Base-by-base conservation (phyloP, 2,113 vertebrate genomes). In the Accipiter cooperii region DNA sequence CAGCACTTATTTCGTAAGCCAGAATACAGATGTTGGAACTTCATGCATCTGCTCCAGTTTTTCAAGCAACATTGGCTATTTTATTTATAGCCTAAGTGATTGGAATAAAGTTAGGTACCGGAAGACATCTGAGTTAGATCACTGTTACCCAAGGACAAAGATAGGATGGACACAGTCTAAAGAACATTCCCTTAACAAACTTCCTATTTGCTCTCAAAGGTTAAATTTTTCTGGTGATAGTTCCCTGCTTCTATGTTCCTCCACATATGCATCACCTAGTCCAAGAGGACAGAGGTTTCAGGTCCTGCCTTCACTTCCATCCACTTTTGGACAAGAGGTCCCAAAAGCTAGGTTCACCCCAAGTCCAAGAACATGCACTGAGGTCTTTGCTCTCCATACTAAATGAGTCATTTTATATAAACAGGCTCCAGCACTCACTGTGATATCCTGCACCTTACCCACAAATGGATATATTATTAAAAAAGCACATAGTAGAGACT, bases 361-460 rank as follows among this genome's bases (percentile, higher is more conserved):
- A 46, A 64, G 20, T 60, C 7, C 46, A 34, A 1, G 3, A 68
- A 9, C 20, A 1, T 0, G 7, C 71, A 11, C 18, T 9, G 8
- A 12, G 22, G 7, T 12, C 14, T 63, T 54, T 84, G 47, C 24
- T 57, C 54, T 55, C 57, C 12, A 10, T 2, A 10, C 29, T 24
- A 61, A 34, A 13, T 14, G 14, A 73, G 28, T 54, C 19, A 26
- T 22, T 82, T 49, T 33, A 44, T 7, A 25, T 8, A 42, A 71
- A 61, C 7, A 65, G 54, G 34, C 24, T 75, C 36, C 31, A 49
- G 58, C 26, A 18, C 33, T 34, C 55, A 2, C n/a, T 52, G 21
- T 7, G 68, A 38, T 25, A 31, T 26, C 49, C 64, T 20, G 46
- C 55, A 60, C 51, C 51, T 51, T 36, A 31, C 52, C 64, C 74